Conservation (phyloP, 2,113 vertebrate genomes). For the Gallinago jamesoni region DNA sequence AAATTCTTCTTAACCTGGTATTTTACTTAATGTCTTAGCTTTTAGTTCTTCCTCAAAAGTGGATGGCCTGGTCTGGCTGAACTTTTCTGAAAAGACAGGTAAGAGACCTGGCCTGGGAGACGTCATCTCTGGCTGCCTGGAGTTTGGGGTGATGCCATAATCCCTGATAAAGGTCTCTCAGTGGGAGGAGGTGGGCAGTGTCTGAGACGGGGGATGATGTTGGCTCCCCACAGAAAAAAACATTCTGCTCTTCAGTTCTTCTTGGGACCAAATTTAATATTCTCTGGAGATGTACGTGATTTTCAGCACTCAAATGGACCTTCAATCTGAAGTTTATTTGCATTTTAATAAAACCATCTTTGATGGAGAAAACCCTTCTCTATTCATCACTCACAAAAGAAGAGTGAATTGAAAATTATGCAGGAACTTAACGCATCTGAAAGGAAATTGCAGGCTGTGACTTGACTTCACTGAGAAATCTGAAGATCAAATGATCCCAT, state of each 20-base stretch:
- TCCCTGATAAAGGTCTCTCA: background rate
- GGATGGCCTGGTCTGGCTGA: background rate
- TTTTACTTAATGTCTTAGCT: background rate
- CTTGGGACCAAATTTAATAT: background rate
- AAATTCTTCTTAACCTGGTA: background rate
- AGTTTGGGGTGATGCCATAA: background rate
- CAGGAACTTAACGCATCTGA: slow-evolving; percentile 13
- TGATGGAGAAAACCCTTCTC: slow-evolving; percentile 36
- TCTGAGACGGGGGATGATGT: background rate
- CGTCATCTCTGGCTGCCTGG: background rate
- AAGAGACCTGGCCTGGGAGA: background rate
- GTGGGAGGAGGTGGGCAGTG: background rate
- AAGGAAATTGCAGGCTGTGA: slow-evolving; percentile 39
- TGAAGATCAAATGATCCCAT: background rate
- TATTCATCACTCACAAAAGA: slow-evolving; percentile 28
- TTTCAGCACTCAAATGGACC: background rate
- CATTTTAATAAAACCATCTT: slow-evolving; percentile 47
- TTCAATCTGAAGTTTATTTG: slow-evolving; percentile 38
- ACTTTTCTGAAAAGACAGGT: background rate
- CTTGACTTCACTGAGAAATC: background rate
- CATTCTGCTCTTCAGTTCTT: background rate
- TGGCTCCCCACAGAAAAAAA: background rate
- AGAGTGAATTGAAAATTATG: slow-evolving; percentile 40
- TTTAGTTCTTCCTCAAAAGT: background rate
- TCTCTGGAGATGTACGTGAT: background rate